These are phyloP conservation scores for Harpalus rufipes DNA, from an alignment of 2,888 invertebrate genomes.

Conservation along the genomic window DNA sequence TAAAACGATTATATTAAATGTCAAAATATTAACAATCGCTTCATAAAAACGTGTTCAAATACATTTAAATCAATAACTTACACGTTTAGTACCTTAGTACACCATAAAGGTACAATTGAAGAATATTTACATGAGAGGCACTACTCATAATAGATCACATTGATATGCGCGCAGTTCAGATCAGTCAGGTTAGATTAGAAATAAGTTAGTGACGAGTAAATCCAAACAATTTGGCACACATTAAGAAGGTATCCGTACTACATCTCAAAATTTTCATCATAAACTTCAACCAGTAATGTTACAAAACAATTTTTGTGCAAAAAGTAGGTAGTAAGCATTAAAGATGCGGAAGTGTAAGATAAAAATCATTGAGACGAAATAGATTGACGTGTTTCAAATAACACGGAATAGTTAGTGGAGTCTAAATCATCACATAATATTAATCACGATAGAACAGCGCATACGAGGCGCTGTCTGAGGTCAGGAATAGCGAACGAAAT, in stretches of 20 bases:
- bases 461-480: constrained; percentile 35
- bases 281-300: not conserved
- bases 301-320: not conserved
- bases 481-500: constrained; percentile 23
- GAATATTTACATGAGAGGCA: constrained; percentile 76
- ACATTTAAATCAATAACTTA: constrained; percentile 59
- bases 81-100: constrained; percentile 51
- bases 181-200: constrained; percentile 60
- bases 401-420: constrained; percentile 17
- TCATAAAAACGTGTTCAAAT: constrained; percentile 66
- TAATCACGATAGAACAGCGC: constrained; percentile 41
- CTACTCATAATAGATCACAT: constrained; percentile 77
- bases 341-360: not conserved
- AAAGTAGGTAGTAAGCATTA: not conserved
- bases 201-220: constrained; percentile 33
- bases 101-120: constrained; percentile 66
- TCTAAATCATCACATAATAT: constrained; percentile 33
- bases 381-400: not conserved
- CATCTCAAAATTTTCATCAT: not conserved
- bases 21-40: constrained; percentile 64
- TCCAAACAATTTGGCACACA: constrained; percentile 53
- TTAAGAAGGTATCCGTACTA: not conserved
- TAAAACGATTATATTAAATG: constrained; percentile 61
- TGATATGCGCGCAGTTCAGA: constrained; percentile 75
- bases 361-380: not conserved